phyloP scores from a whole-genome alignment of 2,113 vertebrate genomes.

The Donacobius atricapilla region DNA sequence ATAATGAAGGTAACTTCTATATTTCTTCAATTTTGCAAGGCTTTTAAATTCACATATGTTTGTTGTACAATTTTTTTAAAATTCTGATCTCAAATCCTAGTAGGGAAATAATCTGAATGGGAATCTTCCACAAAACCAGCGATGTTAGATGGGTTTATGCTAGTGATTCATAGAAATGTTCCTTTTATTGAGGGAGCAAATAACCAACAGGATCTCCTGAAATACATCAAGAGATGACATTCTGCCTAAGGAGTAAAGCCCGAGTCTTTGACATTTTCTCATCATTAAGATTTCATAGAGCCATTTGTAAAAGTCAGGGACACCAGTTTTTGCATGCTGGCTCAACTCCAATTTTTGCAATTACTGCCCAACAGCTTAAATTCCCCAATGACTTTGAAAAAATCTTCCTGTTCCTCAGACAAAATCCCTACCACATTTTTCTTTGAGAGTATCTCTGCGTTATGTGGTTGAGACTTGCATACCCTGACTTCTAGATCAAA shows the following conservation, averaged over 20 bases:
- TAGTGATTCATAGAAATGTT: not conserved
- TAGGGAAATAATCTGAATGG: not conserved
- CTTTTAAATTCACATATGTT: not conserved
- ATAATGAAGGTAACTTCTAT: not conserved
- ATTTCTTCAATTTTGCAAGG: not conserved
- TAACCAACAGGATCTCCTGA: not conserved
- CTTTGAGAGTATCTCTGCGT: not conserved
- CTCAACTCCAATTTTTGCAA: not conserved
- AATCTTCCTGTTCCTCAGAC: not conserved
- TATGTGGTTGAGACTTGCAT: not conserved
- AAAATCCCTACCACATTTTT: not conserved
- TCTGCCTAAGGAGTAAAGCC: not conserved
- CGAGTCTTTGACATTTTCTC: not conserved
- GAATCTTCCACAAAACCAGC: not conserved
- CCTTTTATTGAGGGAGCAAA: not conserved
- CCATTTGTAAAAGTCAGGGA: not conserved
- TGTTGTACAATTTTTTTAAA: not conserved
- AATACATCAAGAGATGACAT: not conserved
- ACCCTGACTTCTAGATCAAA: not conserved
- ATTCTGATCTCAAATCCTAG: not conserved
- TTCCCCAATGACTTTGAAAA: not conserved
- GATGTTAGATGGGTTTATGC: not conserved
- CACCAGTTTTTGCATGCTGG: not conserved
- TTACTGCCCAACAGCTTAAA: not conserved
- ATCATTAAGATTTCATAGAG: conserved; percentile 34